Conservation (phyloP, 1,140 invertebrate genomes). For the Chrysomallon squamiferum region DNA sequence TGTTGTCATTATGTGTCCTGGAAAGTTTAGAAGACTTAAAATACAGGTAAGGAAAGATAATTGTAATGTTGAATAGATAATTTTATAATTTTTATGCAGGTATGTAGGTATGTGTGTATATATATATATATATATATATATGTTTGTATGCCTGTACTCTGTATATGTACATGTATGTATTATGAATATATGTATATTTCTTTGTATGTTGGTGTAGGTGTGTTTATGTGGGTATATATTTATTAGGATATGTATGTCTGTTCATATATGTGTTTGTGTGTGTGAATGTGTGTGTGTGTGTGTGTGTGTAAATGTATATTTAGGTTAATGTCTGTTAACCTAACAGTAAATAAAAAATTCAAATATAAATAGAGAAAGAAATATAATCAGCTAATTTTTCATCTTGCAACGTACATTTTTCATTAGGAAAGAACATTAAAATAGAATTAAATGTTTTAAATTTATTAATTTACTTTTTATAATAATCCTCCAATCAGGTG, state of each 20-base stretch:
- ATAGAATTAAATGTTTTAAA: too few species aligned
- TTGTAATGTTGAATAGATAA: too few species aligned
- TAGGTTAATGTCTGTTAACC: not conserved
- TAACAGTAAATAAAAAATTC: too few species aligned
- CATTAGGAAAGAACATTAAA: too few species aligned
- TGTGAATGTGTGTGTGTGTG: conserved; percentile 3
- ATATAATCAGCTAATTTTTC: too few species aligned
- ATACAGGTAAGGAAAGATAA: too few species aligned
- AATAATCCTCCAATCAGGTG: too few species aligned
- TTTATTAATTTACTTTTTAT: too few species aligned
- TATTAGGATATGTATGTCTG: conserved; percentile 4
- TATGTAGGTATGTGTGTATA: not conserved
- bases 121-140: conserved; percentile 2
- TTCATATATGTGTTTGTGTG: not conserved
- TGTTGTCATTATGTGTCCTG: too few species aligned
- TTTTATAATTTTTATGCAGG: not conserved
- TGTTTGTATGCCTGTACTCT: not conserved
- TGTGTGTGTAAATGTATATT: not conserved
- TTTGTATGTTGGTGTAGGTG: conserved; percentile 8
- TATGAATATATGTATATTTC: conserved; percentile 11
- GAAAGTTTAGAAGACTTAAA: too few species aligned
- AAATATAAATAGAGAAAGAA: too few species aligned
- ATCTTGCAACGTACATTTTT: too few species aligned
- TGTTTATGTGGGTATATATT: not conserved
- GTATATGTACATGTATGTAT: conserved; percentile 9